Evolutionary conservation across 2,113 vertebrate genomes (phyloP).

Genomic region (Bungarus multicinctus): DNA sequence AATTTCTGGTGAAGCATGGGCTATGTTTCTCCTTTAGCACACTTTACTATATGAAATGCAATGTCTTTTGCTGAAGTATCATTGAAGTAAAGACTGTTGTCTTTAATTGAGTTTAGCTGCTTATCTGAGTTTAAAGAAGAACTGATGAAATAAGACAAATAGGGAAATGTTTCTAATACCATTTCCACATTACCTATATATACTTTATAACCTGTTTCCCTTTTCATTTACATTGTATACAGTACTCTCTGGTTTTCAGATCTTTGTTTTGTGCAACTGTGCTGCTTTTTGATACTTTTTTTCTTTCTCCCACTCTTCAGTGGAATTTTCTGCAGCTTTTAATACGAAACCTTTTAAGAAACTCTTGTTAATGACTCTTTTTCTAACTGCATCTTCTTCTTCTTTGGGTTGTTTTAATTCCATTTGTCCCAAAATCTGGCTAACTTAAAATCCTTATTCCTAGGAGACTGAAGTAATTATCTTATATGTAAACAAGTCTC

Average conservation of each 20-base stretch:
- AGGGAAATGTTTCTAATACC: neutral
- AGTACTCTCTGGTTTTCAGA: neutral
- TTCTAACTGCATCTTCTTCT: neutral
- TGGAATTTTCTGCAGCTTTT: neutral
- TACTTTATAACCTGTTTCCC: neutral
- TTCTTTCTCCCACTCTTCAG: neutral
- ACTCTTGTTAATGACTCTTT: neutral
- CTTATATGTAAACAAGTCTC: neutral
- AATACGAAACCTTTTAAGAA: neutral
- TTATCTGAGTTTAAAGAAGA: neutral
- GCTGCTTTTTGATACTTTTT: neutral
- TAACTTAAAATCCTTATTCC: neutral
- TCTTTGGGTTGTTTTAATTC: neutral
- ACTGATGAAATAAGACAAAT: neutral
- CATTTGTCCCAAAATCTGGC: neutral
- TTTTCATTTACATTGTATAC: neutral
- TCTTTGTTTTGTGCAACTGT: neutral
- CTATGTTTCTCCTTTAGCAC: neutral
- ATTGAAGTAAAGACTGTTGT: neutral
- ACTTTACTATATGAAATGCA: neutral
- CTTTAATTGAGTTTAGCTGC: neutral
- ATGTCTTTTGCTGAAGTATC: neutral
- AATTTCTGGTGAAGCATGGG: neutral
- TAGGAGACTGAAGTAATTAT: neutral
- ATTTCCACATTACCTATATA: neutral